These are phyloP conservation scores for Excalfactoria chinensis DNA, from an alignment of 2,113 vertebrate genomes.

Conservation along the genomic window DNA sequence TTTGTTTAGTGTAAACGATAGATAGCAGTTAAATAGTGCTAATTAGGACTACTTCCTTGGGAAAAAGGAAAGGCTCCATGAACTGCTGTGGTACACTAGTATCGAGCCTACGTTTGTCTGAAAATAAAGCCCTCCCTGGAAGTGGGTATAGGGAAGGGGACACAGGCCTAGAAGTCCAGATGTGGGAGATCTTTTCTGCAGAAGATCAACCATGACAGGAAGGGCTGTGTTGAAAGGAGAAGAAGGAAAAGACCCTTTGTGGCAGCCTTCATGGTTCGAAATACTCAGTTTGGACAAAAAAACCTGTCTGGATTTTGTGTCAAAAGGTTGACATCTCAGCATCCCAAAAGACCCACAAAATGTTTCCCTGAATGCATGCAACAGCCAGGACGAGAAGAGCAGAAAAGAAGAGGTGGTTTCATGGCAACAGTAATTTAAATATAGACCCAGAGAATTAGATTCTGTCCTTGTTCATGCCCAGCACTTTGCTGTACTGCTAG, in stretches of 20 bases:
- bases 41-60: background rate
- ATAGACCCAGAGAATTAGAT: background rate
- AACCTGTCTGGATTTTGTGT: background rate
- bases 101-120: background rate
- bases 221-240: rapidly evolving
- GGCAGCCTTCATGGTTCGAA: background rate
- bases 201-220: background rate
- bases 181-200: background rate
- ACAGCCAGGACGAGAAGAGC: background rate
- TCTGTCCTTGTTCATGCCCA: background rate
- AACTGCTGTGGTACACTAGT: background rate
- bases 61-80: background rate
- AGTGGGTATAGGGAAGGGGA: background rate
- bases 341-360: background rate
- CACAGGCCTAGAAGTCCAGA: background rate
- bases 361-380: background rate
- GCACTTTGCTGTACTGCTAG: background rate
- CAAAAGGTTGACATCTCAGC: background rate
- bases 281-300: background rate
- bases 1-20: background rate
- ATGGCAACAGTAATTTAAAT: background rate
- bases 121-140: background rate
- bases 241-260: background rate
- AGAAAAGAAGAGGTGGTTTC: background rate
- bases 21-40: background rate